These are phyloP conservation scores for Idaea straminata DNA, from an alignment of 2,888 invertebrate genomes.

Conservation along the genomic window DNA sequence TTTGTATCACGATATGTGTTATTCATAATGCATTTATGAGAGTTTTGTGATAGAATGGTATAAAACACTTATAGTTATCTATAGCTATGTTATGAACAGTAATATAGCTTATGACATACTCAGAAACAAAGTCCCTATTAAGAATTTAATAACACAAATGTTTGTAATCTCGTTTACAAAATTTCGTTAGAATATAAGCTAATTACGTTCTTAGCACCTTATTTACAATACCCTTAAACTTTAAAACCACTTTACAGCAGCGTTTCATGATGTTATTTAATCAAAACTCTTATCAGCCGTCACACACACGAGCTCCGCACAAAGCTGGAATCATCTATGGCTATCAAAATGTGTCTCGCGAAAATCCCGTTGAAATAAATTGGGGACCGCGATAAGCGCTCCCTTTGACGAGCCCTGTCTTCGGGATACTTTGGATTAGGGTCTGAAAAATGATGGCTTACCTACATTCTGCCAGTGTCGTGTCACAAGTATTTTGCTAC, in stretches of 20 bases:
- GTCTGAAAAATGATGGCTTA: constrained; percentile 77
- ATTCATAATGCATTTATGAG: background rate
- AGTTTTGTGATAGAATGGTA: background rate
- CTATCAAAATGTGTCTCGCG: constrained; percentile 47
- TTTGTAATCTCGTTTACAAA: background rate
- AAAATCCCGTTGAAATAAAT: constrained; percentile 73
- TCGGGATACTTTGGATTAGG: constrained; percentile 77
- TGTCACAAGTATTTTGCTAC: constrained; percentile 51
- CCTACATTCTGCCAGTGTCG: constrained; percentile 44
- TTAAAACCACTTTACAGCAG: constrained; percentile 4
- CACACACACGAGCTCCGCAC: constrained; percentile 15
- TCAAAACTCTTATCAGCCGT: background rate
- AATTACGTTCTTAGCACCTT: background rate
- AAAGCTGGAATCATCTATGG: constrained; percentile 55
- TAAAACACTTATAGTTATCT: background rate
- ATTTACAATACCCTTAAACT: background rate
- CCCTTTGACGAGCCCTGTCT: constrained; percentile 76
- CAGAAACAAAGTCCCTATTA: too few species aligned
- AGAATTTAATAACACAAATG: background rate
- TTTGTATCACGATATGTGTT: background rate
- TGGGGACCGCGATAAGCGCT: constrained; percentile 73
- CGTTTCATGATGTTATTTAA: constrained; percentile 14
- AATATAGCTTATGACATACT: too few species aligned
- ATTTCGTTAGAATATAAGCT: background rate
- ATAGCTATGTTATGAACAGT: too few species aligned